Percentiles rank a stretch among this genome's conserved stretches.
These are phyloP conservation scores for Etia nguti DNA, from an alignment of 2,113 vertebrate genomes.

Conservation along the genomic window DNA sequence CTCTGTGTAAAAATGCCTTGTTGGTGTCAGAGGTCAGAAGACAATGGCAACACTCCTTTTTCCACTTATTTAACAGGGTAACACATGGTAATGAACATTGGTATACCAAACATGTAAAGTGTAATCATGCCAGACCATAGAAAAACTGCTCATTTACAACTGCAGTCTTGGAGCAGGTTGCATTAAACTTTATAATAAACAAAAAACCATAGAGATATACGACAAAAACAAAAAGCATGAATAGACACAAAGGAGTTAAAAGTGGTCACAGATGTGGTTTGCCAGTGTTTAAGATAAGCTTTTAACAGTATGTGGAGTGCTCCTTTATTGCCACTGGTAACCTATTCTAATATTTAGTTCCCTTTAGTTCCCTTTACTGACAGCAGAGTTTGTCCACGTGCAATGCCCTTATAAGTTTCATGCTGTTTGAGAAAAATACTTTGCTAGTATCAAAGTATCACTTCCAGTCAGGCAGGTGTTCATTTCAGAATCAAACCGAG, in stretches of 20 bases:
- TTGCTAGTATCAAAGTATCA: not conserved
- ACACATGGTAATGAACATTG: not conserved
- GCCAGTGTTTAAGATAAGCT: not conserved
- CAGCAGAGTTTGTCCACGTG: not conserved
- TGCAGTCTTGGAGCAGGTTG: not conserved
- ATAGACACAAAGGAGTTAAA: not conserved
- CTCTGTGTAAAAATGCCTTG: not conserved
- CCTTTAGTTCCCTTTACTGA: not conserved
- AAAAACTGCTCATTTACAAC: not conserved
- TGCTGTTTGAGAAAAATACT: not conserved
- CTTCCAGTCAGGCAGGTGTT: not conserved
- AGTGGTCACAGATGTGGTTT: not conserved
- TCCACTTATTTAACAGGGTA: not conserved
- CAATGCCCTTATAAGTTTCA: not conserved
- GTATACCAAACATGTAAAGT: not conserved
- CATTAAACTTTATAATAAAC: not conserved
- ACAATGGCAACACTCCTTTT: not conserved
- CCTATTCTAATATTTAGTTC: not conserved
- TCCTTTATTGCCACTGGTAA: not conserved
- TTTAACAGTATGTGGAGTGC: not conserved
- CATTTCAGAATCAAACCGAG: not conserved
- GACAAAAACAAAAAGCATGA: not conserved
- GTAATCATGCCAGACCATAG: not conserved
- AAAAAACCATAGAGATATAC: not conserved
- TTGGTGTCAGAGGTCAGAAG: not conserved